These are phyloP conservation scores for Zootoca vivipara DNA, from an alignment of 2,113 vertebrate genomes.

Conservation along the genomic window DNA sequence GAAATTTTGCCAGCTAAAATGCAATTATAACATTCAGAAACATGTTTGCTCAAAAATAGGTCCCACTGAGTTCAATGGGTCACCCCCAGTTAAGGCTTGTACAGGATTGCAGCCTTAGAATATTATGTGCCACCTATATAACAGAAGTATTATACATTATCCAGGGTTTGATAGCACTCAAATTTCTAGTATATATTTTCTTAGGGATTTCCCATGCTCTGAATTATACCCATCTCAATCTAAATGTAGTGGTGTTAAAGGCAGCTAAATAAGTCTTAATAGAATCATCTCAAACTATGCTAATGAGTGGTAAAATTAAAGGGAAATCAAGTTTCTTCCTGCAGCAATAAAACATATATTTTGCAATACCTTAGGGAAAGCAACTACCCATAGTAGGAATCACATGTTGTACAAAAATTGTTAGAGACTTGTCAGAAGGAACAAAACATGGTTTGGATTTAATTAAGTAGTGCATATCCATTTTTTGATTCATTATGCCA, in stretches of 20 bases:
- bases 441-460: background rate
- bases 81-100: background rate
- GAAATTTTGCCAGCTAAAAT: background rate
- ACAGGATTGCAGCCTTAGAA: background rate
- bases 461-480: background rate
- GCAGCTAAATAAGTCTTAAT: background rate
- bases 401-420: background rate
- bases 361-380: background rate
- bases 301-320: background rate
- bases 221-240: background rate
- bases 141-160: background rate
- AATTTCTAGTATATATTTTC: background rate
- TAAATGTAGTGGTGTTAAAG: background rate
- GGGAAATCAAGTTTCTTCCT: background rate
- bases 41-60: background rate
- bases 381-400: accelerated
- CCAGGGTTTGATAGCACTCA: background rate
- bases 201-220: background rate
- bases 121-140: background rate
- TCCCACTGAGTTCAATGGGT: background rate
- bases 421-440: background rate
- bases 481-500: slow-evolving; percentile 17
- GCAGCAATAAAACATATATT: background rate
- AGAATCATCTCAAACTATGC: background rate
- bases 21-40: background rate